Percentiles rank a stretch among this genome's conserved stretches.
These are phyloP conservation scores for Ptycholaimellus sp. DNA, from an alignment of 2,888 invertebrate species.

Conservation along the genomic window DNA sequence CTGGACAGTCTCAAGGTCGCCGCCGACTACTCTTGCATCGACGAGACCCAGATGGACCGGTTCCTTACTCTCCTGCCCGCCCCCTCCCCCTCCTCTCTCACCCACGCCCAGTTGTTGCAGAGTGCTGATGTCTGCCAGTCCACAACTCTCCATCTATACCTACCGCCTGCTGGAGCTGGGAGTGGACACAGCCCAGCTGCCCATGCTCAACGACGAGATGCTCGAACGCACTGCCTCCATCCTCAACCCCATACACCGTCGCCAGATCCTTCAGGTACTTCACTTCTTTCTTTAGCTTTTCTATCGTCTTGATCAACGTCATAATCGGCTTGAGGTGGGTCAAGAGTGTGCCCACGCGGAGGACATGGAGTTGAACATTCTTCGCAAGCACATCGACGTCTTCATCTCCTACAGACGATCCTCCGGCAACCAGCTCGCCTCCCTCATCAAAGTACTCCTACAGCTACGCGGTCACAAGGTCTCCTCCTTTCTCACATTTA, in stretches of 20 bases:
- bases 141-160: slow-evolving; percentile 58
- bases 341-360: slow-evolving; percentile 22
- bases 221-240: slow-evolving; percentile 68
- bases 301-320: background rate
- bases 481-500: background rate
- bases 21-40: slow-evolving; percentile 21
- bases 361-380: slow-evolving; percentile 23
- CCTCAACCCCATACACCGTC: slow-evolving; percentile 71
- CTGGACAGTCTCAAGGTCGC: slow-evolving; percentile 21
- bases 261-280: slow-evolving; percentile 65
- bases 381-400: slow-evolving; percentile 55
- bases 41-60: slow-evolving; percentile 20
- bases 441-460: slow-evolving; percentile 63
- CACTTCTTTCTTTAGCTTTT: slow-evolving; percentile 24
- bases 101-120: too few relatives aligned
- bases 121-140: slow-evolving; percentile 19
- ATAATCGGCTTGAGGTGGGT: slow-evolving; percentile 2
- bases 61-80: too few relatives aligned
- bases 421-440: slow-evolving; percentile 45
- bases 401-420: slow-evolving; percentile 92
- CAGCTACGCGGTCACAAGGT: slow-evolving; percentile 55
- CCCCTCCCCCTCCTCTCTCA: too few relatives aligned
- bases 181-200: slow-evolving; percentile 63
- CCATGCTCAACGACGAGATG: slow-evolving; percentile 62
- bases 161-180: slow-evolving; percentile 86